Evolutionary conservation across 2,797 vertebrate species (phyloP).

Genomic region (Stomatorhinus walkeri): DNA sequence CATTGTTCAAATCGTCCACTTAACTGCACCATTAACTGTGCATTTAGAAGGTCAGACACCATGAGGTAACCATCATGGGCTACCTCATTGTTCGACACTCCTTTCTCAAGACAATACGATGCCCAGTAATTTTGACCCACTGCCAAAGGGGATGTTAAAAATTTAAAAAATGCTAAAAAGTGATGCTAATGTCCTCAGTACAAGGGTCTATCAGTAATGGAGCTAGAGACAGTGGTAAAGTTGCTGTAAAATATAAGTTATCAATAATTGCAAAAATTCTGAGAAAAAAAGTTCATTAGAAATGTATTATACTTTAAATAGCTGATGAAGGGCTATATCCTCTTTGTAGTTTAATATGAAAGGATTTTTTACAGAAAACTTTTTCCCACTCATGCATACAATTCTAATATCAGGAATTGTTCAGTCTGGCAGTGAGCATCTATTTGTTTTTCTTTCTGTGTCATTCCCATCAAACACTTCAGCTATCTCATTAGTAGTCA

Average conservation of each 20-base stretch:
- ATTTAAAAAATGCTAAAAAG: background rate
- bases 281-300: background rate
- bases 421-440: background rate
- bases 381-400: background rate
- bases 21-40: background rate
- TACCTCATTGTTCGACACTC: background rate
- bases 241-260: background rate
- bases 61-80: background rate
- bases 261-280: background rate
- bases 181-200: background rate
- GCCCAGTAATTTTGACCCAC: background rate
- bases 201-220: background rate
- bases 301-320: background rate
- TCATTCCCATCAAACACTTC: conserved; percentile 16
- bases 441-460: conserved; percentile 15
- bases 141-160: background rate
- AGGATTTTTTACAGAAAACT: background rate
- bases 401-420: background rate
- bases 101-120: background rate
- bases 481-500: conserved; percentile 13
- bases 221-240: background rate
- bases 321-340: background rate
- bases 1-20: background rate
- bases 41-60: background rate
- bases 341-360: background rate